Percentiles rank a stretch among this genome's conserved stretches.
These are phyloP conservation scores for Plecotus auritus DNA, from an alignment of 2,113 vertebrate genomes.

Conservation along the genomic window DNA sequence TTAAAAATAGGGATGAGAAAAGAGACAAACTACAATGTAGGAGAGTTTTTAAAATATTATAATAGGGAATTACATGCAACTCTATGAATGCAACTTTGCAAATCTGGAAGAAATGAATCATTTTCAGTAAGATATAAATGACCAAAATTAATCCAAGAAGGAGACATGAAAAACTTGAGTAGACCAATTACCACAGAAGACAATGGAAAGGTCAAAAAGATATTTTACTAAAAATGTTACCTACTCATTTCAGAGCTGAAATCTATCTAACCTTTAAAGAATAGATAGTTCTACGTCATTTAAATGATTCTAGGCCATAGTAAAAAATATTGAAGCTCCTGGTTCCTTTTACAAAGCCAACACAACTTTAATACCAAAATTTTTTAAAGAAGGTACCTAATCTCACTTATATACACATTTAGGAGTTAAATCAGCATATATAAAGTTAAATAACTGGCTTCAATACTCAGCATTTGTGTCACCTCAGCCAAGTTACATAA, in stretches of 20 bases:
- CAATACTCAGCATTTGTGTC: not conserved
- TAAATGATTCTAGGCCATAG: not conserved
- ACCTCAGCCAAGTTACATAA: not conserved
- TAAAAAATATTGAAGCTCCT: not conserved
- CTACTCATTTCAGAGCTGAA: not conserved
- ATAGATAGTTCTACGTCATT: not conserved
- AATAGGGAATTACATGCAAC: not conserved
- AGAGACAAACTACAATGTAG: not conserved
- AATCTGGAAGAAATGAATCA: not conserved
- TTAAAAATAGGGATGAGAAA: not conserved
- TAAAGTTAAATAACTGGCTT: not conserved
- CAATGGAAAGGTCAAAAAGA: not conserved
- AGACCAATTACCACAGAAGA: not conserved
- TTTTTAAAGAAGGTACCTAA: not conserved
- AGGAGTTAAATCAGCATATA: not conserved
- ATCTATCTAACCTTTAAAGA: conserved; percentile 20
- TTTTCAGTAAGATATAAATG: conserved; percentile 20
- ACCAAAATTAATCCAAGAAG: conserved; percentile 8
- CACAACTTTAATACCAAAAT: not conserved
- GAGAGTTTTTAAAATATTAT: not conserved
- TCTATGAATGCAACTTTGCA: not conserved
- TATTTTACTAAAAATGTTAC: not conserved
- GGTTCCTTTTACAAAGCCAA: not conserved
- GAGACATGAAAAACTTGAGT: not conserved
- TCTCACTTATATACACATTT: not conserved